phyloP scores from a whole-genome alignment of 2,888 invertebrate genomes.

The Tupiocoris notatus region DNA sequence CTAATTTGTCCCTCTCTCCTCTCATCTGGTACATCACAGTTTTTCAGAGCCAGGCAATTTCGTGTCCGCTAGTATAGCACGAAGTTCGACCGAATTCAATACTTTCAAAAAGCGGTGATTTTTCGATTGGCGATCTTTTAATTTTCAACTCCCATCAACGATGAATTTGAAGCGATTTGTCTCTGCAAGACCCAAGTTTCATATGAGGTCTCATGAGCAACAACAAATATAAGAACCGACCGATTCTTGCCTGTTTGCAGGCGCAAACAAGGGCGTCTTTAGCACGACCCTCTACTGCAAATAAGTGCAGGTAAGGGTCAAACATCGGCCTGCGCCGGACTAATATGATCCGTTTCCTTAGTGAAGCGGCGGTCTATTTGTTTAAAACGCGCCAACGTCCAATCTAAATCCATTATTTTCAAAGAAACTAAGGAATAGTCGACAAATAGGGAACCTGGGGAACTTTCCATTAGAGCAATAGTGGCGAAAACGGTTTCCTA shows the following conservation, averaged over 20 bases:
- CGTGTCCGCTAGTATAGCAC: no score
- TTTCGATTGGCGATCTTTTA: no score
- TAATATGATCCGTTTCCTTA: neutral
- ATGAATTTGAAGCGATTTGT: no score
- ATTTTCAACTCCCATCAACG: no score
- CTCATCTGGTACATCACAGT: no score
- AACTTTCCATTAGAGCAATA: neutral
- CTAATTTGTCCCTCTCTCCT: no score
- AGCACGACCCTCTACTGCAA: slow-evolving; percentile 21
- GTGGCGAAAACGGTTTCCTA: neutral
- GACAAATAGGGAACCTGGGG: neutral
- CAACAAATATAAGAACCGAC: neutral
- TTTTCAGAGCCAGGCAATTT: no score
- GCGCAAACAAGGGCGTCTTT: slow-evolving; percentile 23
- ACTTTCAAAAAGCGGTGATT: no score
- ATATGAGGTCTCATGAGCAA: neutral
- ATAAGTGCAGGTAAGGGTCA: slow-evolving; percentile 29
- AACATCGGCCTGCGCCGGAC: neutral
- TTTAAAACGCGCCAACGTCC: neutral
- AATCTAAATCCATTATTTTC: neutral
- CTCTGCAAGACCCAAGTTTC: no score
- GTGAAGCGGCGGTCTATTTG: neutral
- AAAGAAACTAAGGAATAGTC: neutral
- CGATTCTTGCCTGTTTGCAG: neutral
- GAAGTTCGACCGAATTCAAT: no score